Conservation (phyloP, 2,113 vertebrate genomes). For the Cololabis saira region DNA sequence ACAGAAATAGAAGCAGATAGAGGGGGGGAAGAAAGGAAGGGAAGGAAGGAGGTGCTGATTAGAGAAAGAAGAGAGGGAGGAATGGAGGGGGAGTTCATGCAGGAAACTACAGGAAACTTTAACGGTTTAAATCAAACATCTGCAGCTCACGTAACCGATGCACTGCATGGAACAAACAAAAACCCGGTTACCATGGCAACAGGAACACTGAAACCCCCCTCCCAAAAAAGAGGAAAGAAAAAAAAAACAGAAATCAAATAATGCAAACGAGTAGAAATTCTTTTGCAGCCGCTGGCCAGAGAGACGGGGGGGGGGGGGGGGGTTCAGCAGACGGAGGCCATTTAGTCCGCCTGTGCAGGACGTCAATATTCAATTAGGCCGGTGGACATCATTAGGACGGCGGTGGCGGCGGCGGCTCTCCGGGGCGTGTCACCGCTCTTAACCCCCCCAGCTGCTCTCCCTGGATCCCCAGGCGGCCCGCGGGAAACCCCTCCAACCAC, state of each 20-base stretch:
- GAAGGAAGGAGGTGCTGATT: conserved; percentile 24
- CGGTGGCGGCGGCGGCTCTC: conserved; percentile 40
- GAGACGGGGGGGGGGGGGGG: conserved; percentile 30
- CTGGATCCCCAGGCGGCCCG: conserved; percentile 31
- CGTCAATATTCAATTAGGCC: conserved; percentile 82
- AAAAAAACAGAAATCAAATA: conserved; percentile 14
- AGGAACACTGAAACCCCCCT: conserved; percentile 36
- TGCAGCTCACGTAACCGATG: conserved; percentile 6
- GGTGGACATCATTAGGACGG: conserved; percentile 70
- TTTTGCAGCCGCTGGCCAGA: conserved; percentile 7
- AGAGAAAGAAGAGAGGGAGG: not conserved
- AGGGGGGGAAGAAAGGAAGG: conserved; percentile 9
- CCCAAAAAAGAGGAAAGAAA: not conserved
- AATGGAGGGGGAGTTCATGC: not conserved
- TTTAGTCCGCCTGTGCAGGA: conserved; percentile 68
- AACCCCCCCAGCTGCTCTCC: conserved; percentile 37
- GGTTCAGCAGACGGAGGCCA: conserved; percentile 58
- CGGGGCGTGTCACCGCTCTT: conserved; percentile 63
- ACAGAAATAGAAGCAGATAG: conserved; percentile 46
- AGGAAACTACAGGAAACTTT: no score
- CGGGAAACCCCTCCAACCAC: conserved; percentile 19
- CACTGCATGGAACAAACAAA: conserved; percentile 13
- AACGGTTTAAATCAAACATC: conserved; percentile 10
- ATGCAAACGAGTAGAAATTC: conserved; percentile 46
- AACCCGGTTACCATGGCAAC: conserved; percentile 57